These are phyloP conservation scores for Euwallacea similis DNA, from an alignment of 1,140 invertebrate genomes.

Conservation along the genomic window DNA sequence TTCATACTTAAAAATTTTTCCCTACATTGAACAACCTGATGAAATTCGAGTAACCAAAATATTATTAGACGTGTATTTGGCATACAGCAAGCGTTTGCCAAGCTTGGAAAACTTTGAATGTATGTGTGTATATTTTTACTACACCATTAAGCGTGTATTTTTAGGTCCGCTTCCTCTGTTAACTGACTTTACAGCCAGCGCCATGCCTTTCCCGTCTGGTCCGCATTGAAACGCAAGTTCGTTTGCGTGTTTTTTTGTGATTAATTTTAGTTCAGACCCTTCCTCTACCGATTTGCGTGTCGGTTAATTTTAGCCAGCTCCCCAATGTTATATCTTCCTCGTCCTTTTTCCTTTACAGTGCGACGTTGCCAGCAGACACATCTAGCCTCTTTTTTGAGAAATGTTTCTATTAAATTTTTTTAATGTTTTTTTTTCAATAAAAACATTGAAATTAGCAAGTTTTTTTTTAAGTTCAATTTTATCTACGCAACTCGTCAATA, in stretches of 20 bases:
- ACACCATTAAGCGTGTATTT: constrained; percentile 29
- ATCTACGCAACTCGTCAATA: too few relatives aligned
- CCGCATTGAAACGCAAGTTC: constrained; percentile 4
- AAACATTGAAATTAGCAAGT: too few relatives aligned
- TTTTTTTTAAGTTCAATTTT: too few relatives aligned
- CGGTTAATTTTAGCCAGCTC: constrained; percentile 23
- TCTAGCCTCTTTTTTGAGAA: too few relatives aligned
- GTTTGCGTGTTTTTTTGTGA: constrained; percentile 24
- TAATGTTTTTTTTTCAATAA: too few relatives aligned
- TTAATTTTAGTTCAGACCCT: constrained; percentile 29
- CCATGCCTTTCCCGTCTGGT: constrained; percentile 23
- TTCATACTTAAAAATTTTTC: too few relatives aligned
- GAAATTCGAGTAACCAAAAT: too few relatives aligned
- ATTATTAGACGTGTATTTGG: too few relatives aligned
- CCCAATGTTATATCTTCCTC: constrained; percentile 7
- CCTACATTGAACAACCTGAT: too few relatives aligned
- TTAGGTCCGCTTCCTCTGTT: constrained; percentile 27
- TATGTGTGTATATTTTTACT: constrained; percentile 29
- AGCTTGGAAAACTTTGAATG: not conserved
- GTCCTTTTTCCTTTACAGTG: not conserved
- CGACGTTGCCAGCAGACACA: constrained; percentile 11
- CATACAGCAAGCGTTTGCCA: not conserved
- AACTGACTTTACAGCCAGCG: constrained; percentile 28
- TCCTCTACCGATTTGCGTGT: constrained; percentile 21
- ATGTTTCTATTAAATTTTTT: too few relatives aligned